Conservation (phyloP, 2,113 vertebrate genomes). For the Cranoglanis bouderius region DNA sequence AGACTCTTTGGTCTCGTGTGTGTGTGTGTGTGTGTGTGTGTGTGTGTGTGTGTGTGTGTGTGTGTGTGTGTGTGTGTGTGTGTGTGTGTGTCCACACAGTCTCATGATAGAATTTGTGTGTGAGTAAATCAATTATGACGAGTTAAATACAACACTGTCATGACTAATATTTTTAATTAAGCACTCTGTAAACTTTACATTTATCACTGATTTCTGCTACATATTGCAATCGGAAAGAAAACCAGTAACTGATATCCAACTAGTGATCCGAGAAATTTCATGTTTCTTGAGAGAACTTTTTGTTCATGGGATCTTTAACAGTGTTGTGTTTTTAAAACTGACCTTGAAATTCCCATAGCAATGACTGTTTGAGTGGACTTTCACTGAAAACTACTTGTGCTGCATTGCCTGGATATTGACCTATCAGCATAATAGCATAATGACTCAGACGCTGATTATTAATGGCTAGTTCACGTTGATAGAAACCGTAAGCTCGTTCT, state of each 20-base stretch:
- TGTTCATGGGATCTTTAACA: not conserved
- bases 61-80: no score
- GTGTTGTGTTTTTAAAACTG: not conserved
- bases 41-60: no score
- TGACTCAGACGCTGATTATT: not conserved
- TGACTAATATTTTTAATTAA: not conserved
- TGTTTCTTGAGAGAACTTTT: not conserved
- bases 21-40: no score
- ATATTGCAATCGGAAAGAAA: not conserved
- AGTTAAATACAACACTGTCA: not conserved
- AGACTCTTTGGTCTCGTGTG: not conserved
- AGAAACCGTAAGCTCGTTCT: not conserved
- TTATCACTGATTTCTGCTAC: not conserved
- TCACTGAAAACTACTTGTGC: conserved; percentile 6
- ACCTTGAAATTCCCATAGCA: not conserved
- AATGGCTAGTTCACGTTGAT: not conserved
- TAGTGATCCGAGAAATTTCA: not conserved
- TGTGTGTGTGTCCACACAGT: not conserved
- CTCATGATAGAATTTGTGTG: not conserved
- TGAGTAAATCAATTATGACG: not conserved
- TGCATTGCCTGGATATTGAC: not conserved
- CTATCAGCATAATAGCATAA: not conserved
- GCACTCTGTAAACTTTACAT: not conserved
- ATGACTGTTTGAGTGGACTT: conserved; percentile 6
- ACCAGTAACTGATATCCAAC: not conserved